Evolutionary conservation across 1,140 invertebrate genomes (phyloP).

Genomic region (Conus ventricosus): DNA sequence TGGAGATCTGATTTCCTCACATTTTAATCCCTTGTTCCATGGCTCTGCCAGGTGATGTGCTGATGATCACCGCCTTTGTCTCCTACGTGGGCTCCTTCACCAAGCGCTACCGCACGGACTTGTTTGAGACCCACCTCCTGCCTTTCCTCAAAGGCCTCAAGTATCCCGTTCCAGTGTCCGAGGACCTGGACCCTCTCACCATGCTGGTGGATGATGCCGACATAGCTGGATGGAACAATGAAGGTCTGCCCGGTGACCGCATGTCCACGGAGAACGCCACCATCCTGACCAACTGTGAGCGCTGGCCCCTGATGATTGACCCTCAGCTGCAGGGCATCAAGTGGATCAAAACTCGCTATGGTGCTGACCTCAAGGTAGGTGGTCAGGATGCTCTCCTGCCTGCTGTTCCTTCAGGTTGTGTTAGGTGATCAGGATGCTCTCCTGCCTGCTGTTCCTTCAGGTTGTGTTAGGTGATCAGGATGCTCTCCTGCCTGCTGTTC

Average conservation of each 20-base stretch:
- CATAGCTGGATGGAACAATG: constrained; percentile 96
- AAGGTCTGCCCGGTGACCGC: constrained; percentile 93
- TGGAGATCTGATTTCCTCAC: neutral
- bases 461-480: too few relatives aligned
- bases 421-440: too few relatives aligned
- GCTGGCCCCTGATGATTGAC: constrained; percentile 99
- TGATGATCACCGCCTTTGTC: constrained; percentile 96
- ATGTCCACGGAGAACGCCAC: constrained; percentile 99
- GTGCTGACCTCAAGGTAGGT: constrained; percentile 80
- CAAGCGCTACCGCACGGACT: constrained; percentile 90
- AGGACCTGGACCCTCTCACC: constrained; percentile 89
- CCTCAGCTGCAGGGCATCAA: constrained; percentile 90
- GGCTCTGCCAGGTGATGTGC: constrained; percentile 81
- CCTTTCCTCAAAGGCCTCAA: constrained; percentile 78
- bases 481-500: too few relatives aligned
- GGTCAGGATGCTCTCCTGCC: too few relatives aligned
- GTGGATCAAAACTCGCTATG: constrained; percentile 97
- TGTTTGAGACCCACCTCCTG: constrained; percentile 88
- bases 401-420: too few relatives aligned
- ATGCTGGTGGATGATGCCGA: constrained; percentile 95
- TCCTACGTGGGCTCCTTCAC: constrained; percentile 98
- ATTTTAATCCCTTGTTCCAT: neutral
- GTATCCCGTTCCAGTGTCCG: constrained; percentile 89
- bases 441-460: too few relatives aligned
- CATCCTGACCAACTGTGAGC: constrained; percentile 92